Conservation (phyloP, 2,888 invertebrate species). For the Electrophaes corylata region DNA sequence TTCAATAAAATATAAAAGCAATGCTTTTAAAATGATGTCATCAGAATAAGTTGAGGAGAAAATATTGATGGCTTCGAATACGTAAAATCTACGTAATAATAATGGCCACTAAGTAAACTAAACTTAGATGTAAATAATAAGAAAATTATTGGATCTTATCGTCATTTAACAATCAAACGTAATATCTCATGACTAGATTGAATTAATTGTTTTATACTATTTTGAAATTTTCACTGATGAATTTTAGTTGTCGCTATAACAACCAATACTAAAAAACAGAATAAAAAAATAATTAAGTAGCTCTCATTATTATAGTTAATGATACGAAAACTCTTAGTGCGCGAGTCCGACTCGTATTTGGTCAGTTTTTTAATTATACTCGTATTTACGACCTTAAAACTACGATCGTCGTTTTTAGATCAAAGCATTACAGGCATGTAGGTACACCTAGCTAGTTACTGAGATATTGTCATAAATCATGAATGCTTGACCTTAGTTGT, state of each 20-base stretch:
- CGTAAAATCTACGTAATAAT: not conserved
- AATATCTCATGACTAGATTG: slow-evolving; percentile 14
- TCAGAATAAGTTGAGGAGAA: not conserved
- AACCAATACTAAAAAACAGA: too few relatives aligned
- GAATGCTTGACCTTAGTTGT: slow-evolving; percentile 25
- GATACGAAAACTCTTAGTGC: too few relatives aligned
- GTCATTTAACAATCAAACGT: slow-evolving; percentile 4
- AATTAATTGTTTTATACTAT: not conserved
- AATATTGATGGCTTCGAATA: not conserved
- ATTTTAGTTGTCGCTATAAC: too few relatives aligned
- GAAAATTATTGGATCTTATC: slow-evolving; percentile 3
- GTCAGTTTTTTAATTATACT: too few relatives aligned
- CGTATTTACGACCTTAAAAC: too few relatives aligned
- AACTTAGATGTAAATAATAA: slow-evolving; percentile 16
- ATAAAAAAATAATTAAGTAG: too few relatives aligned
- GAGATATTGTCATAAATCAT: slow-evolving; percentile 1
- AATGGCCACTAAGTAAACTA: slow-evolving; percentile 11
- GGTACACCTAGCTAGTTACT: not conserved
- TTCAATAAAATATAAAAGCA: not conserved
- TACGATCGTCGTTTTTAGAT: too few relatives aligned
- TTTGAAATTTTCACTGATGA: not conserved
- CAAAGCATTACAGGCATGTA: not conserved
- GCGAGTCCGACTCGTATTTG: too few relatives aligned
- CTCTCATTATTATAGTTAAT: too few relatives aligned
- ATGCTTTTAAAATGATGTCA: not conserved